Evolutionary conservation across 1,140 invertebrate genomes (phyloP), one percentile per base, ranked within the genome.

Genomic region (Zophobas morio): DNA sequence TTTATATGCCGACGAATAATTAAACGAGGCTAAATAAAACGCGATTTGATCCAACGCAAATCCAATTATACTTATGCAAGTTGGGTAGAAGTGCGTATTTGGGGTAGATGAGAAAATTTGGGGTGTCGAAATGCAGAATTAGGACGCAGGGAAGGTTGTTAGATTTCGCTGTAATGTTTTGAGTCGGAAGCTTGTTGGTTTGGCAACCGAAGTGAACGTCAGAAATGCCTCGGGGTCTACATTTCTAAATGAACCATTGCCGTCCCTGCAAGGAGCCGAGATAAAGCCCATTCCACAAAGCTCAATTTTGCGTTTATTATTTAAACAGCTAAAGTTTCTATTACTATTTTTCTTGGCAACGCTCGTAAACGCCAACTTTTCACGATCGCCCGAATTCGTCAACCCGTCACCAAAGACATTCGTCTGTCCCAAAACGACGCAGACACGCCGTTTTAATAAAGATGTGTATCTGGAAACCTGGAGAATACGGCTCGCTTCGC

Each of bases 201-300:
- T 54, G 71, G 49, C 49, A 73, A 73, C 47, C 71, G 51, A 73
- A 73, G 54, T 73, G 71, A 73, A 73, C 60, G 60, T 66, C 39
- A 66, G 60, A 66, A 66, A 66, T 56, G 71, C 71, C 71, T 73
- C 36, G 4, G 71, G 71, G 37, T 73, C 71, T 39, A 73, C 49
- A 73, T 56, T 73, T 73, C 71, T 73, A 73, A 73, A 73, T 73
- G 71, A 73, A 73, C 71, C 47, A 73, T 56, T 56, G 60, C 54
- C 71, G 54, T 56, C 71, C 37, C 39, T 73, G 71, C 39, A 66
- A 73, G 47, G 54, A 73, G 71, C 39, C 49, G 49, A 73, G 71
- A 73, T 73, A 73, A 73, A 73, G 33, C 53, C 71, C 54, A 73
- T 56, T 73, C 54, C 71, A 42, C 49, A 53, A 73, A 54, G 47